phyloP scores from a whole-genome alignment of 2,888 invertebrate species.

The Polydrusus pterygomalis region DNA sequence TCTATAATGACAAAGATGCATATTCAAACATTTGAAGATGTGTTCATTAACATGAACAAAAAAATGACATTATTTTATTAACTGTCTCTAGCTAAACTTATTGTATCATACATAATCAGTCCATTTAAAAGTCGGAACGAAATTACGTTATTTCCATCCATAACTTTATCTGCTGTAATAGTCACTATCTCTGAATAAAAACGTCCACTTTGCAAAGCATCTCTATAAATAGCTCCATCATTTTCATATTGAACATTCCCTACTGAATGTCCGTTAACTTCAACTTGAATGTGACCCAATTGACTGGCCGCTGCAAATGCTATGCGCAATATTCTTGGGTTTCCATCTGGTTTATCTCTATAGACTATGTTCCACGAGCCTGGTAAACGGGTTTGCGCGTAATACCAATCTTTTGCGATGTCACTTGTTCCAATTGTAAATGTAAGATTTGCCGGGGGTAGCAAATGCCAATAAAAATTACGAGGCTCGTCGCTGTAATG shows the following conservation, averaged over 20 bases:
- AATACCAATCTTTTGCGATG: constrained; percentile 38
- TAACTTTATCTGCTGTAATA: constrained; percentile 7
- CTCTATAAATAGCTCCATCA: constrained; percentile 42
- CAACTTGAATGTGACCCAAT: constrained; percentile 2
- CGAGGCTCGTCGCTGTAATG: constrained; percentile 40
- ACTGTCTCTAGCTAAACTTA: constrained; percentile 27
- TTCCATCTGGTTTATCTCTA: constrained; percentile 17
- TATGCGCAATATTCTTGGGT: constrained; percentile 24
- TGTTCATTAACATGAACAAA: neutral
- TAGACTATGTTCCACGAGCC: constrained; percentile 32
- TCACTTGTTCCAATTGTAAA: constrained; percentile 38
- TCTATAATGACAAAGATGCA: too few species aligned
- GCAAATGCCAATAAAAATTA: constrained; percentile 47
- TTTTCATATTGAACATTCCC: constrained; percentile 38
- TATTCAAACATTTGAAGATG: too few species aligned
- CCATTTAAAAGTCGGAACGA: constrained; percentile 31
- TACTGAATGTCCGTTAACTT: constrained; percentile 18
- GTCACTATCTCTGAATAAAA: constrained; percentile 31
- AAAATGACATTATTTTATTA: neutral
- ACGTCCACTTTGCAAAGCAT: constrained; percentile 40
- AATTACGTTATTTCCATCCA: constrained; percentile 30
- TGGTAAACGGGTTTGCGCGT: constrained; percentile 36
- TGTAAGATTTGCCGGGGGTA: constrained; percentile 46
- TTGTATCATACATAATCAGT: constrained; percentile 47
- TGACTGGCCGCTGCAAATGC: constrained; percentile 44